Conservation (phyloP, 1,140 invertebrate genomes). For the Bombyx mandarina region DNA sequence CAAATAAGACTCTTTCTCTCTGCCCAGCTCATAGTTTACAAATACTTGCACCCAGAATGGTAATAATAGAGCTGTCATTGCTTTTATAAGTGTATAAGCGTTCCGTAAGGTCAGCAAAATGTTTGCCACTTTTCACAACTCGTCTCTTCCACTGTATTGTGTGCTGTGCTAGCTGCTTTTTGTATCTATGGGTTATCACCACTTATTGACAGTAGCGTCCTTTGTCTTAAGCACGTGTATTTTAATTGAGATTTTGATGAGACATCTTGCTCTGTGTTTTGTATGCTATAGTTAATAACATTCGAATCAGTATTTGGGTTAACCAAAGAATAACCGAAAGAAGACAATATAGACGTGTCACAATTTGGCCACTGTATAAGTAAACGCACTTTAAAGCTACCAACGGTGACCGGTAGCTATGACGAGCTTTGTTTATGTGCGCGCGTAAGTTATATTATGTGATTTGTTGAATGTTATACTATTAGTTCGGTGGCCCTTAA, state of each 20-base stretch:
- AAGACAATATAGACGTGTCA: too few species aligned
- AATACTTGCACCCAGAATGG: slow-evolving; percentile 62
- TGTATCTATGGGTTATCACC: slow-evolving; percentile 70
- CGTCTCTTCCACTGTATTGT: slow-evolving; percentile 69
- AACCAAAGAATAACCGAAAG: too few species aligned
- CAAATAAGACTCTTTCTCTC: slow-evolving; percentile 29
- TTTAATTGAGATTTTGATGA: slow-evolving; percentile 18
- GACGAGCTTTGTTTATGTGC: too few species aligned
- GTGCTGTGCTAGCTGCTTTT: slow-evolving; percentile 71
- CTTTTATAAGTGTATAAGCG: slow-evolving; percentile 67
- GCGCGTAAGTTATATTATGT: too few species aligned
- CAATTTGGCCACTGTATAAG: too few species aligned
- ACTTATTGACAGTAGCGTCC: slow-evolving; percentile 55
- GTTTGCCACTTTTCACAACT: slow-evolving; percentile 66
- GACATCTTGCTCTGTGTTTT: too few species aligned
- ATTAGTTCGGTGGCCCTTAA: too few species aligned
- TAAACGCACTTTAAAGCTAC: too few species aligned
- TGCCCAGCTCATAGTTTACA: slow-evolving; percentile 46
- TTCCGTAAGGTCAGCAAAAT: slow-evolving; percentile 64
- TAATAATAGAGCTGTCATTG: slow-evolving; percentile 71
- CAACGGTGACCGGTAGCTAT: too few species aligned
- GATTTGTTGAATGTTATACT: too few species aligned
- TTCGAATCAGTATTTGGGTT: too few species aligned
- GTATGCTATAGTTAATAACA: too few species aligned
- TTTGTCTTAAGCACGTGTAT: slow-evolving; percentile 51